These are phyloP conservation scores for Hexactinellida sp. DNA, from an alignment of 37 sponge, comb jelly and placozoan species.

Conservation along the genomic window DNA sequence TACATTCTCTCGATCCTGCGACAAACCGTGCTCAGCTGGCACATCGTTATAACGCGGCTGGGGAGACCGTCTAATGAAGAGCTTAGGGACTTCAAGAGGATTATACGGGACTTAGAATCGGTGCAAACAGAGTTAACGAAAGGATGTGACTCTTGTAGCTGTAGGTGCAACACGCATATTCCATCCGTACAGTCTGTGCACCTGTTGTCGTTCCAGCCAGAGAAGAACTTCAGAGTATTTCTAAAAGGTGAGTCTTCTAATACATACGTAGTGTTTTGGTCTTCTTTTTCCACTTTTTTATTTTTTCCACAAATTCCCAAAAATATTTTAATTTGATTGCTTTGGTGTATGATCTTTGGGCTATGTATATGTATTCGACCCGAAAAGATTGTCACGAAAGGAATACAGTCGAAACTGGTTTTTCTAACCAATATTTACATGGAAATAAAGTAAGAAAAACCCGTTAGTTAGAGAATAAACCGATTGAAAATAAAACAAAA, in stretches of 20 bases:
- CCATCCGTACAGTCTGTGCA: background rate
- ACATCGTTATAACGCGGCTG: background rate
- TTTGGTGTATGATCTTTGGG: no score
- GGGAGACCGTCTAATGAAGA: constrained; percentile 7
- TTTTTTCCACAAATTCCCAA: no score
- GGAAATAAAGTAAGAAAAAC: no score
- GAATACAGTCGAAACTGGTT: no score
- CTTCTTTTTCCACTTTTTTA: no score
- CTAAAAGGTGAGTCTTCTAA: background rate
- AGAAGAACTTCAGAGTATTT: background rate
- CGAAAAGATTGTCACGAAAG: no score
- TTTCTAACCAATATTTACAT: no score
- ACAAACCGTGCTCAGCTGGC: background rate
- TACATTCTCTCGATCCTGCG: background rate
- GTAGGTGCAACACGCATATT: background rate
- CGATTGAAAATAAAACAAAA: no score
- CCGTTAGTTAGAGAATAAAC: no score
- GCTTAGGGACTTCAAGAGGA: background rate
- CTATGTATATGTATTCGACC: no score
- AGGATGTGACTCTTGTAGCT: background rate
- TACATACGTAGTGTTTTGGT: no score
- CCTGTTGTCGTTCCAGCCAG: background rate
- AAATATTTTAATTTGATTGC: no score
- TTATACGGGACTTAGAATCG: background rate
- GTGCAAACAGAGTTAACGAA: background rate